Percentiles rank a stretch among this genome's conserved stretches.
These are phyloP conservation scores for Orius insidiosus DNA, from an alignment of 1,140 invertebrate species.

Conservation along the genomic window DNA sequence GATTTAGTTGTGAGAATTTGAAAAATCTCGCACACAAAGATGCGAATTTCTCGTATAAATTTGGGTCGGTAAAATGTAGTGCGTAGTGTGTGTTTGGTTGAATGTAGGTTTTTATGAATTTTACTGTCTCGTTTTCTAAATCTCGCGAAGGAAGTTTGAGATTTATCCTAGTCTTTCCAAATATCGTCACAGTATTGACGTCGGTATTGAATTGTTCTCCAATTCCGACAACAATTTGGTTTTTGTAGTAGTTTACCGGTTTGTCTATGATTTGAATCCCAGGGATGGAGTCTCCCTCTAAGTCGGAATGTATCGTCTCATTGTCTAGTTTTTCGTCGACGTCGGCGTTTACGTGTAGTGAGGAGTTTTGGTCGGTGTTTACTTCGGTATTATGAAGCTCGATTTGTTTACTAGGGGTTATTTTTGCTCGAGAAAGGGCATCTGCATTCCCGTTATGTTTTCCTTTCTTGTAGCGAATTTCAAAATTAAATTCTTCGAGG, in stretches of 20 bases:
- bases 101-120: not conserved
- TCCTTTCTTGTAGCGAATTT: constrained; percentile 10
- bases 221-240: not conserved
- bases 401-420: constrained; percentile 27
- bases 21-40: not conserved
- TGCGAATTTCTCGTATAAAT: not conserved
- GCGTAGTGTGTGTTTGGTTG: not conserved
- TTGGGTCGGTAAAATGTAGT: not conserved
- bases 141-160: not conserved
- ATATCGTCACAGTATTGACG: not conserved
- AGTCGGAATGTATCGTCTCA: too few species aligned
- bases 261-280: too few species aligned
- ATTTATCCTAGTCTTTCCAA: not conserved
- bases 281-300: too few species aligned
- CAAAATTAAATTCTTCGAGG: constrained; percentile 18
- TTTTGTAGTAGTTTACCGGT: constrained; percentile 9
- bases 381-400: constrained; percentile 27
- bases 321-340: too few species aligned
- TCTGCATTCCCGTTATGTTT: constrained; percentile 15
- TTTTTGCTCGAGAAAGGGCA: constrained; percentile 15
- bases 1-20: constrained; percentile 1
- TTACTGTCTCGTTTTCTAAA: not conserved
- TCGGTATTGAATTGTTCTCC: constrained; percentile 7
- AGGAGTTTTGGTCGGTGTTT: too few species aligned
- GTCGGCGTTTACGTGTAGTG: too few species aligned